Evolutionary conservation across 2,888 invertebrate genomes (phyloP).

Genomic region (Drosophila peninsularis): DNA sequence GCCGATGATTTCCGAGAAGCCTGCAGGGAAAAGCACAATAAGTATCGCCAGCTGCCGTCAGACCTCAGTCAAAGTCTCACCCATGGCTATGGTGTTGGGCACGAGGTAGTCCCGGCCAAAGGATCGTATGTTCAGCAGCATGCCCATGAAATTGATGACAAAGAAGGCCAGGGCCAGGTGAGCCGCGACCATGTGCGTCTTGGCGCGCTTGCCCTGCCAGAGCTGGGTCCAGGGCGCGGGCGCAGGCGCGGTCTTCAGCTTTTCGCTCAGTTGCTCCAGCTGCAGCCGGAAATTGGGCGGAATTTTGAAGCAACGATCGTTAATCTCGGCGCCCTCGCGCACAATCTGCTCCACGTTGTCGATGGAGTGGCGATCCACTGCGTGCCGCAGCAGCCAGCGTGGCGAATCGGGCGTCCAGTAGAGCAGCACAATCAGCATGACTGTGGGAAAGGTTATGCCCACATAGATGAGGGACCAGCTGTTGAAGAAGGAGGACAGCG

Average conservation of each 20-base stretch:
- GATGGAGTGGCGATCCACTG: constrained; percentile 72
- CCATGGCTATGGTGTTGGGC: constrained; percentile 84
- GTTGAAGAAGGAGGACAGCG: constrained; percentile 82
- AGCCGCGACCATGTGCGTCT: constrained; percentile 81
- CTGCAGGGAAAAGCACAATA: constrained; percentile 53
- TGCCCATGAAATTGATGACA: constrained; percentile 85
- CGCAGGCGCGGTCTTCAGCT: constrained; percentile 70
- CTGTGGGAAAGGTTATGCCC: constrained; percentile 84
- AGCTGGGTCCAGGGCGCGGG: constrained; percentile 81
- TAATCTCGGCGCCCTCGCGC: constrained; percentile 82
- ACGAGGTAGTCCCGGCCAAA: constrained; percentile 84
- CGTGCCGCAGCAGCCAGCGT: constrained; percentile 84
- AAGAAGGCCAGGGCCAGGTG: constrained; percentile 83
- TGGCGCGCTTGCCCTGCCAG: constrained; percentile 82
- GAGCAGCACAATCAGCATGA: constrained; percentile 82
- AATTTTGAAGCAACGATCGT: constrained; percentile 81
- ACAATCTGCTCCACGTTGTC: constrained; percentile 82
- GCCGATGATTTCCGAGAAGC: constrained; percentile 84
- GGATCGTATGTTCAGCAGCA: constrained; percentile 84
- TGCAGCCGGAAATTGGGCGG: constrained; percentile 81
- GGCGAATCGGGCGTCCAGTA: constrained; percentile 85
- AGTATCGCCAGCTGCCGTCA: too few relatives aligned
- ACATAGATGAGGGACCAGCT: constrained; percentile 85
- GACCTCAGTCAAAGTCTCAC: constrained; percentile 55
- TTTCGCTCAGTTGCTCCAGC: constrained; percentile 75